Conservation (phyloP, 2,113 vertebrate genomes). For the Nyctereutes procyonoides region DNA sequence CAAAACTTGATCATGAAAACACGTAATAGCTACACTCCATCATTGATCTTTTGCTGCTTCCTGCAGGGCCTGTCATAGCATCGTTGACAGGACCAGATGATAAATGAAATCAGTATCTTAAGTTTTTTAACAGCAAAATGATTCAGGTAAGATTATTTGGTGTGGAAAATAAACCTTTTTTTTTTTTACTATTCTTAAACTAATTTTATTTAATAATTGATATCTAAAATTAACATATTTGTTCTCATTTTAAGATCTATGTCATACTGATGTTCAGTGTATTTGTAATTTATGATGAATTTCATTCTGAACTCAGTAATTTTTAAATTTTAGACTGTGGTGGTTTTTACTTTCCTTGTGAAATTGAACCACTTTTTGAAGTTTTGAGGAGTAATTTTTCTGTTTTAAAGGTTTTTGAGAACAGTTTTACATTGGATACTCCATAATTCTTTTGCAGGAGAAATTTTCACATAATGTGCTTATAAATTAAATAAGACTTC, state of each 20-base stretch:
- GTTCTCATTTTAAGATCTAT: constrained; percentile 2
- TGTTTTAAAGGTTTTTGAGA: constrained; percentile 54
- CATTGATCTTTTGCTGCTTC: constrained; percentile 85
- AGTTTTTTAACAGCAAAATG: constrained; percentile 86
- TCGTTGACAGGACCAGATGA: constrained; percentile 85
- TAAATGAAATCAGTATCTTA: constrained; percentile 87
- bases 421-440: not conserved
- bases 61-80: constrained; percentile 86
- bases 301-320: constrained; percentile 55
- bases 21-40: constrained; percentile 79
- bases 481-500: constrained; percentile 21
- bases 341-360: constrained; percentile 28
- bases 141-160: constrained; percentile 86
- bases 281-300: constrained; percentile 31
- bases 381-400: constrained; percentile 28
- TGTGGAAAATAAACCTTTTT: constrained; percentile 84
- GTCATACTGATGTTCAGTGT: constrained; percentile 61
- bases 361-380: constrained; percentile 50
- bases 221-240: constrained; percentile 34
- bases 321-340: constrained; percentile 7
- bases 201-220: constrained; percentile 63
- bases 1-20: constrained; percentile 81
- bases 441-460: not conserved
- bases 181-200: constrained; percentile 73
- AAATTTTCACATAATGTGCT: constrained; percentile 32